phyloP scores from a whole-genome alignment of 2,113 vertebrate genomes.

The Elephantulus edwardii region DNA sequence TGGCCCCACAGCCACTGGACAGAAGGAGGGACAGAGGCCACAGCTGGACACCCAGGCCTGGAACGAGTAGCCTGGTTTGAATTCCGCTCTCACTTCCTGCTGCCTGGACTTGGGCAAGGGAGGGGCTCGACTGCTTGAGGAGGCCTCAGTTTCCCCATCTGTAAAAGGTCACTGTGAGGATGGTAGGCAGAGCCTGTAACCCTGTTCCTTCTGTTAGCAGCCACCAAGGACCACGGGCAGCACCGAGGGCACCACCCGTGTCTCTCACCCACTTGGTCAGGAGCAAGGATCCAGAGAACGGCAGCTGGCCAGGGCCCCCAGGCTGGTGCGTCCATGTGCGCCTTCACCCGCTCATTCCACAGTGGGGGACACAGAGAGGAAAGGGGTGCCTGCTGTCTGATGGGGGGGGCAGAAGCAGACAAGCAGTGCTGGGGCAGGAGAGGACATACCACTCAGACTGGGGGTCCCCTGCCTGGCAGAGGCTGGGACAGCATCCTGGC shows the following conservation, averaged over 20 bases:
- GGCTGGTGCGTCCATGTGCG: background rate
- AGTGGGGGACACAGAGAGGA: too few relatives aligned
- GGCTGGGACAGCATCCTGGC: background rate
- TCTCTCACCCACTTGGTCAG: background rate
- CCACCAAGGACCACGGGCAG: background rate
- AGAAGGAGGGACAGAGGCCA: background rate
- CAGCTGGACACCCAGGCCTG: accelerated
- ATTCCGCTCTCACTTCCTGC: background rate
- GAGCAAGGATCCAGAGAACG: background rate
- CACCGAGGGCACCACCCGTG: background rate
- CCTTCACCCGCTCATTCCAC: background rate
- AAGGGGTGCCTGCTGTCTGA: background rate
- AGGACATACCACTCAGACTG: background rate
- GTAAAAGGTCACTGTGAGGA: background rate
- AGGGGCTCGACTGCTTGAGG: accelerated
- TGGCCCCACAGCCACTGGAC: background rate
- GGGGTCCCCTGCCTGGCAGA: accelerated
- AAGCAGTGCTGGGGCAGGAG: background rate
- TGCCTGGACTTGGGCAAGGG: background rate
- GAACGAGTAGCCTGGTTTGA: accelerated
- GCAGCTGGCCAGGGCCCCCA: background rate
- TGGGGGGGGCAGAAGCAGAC: background rate
- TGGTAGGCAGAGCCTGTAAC: too few relatives aligned
- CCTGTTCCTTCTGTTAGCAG: too few relatives aligned
- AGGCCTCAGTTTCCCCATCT: background rate